Conservation (phyloP, 1,140 invertebrate species). For the Megalonaias nervosa region DNA sequence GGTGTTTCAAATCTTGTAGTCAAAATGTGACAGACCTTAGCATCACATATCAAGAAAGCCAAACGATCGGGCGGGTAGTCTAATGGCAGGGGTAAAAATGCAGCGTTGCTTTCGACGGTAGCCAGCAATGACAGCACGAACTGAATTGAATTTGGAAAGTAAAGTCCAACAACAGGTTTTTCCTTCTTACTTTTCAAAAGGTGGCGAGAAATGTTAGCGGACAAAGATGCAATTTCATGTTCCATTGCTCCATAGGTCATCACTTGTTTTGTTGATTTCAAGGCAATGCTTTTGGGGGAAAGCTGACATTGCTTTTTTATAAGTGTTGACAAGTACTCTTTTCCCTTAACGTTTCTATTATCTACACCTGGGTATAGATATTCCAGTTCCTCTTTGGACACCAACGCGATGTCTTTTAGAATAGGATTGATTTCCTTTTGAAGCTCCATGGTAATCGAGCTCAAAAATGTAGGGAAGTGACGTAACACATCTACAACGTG, state of each 20-base stretch:
- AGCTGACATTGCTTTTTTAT: conserved; percentile 29
- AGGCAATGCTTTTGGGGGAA: conserved; percentile 34
- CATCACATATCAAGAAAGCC: conserved; percentile 43
- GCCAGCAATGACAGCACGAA: conserved; percentile 47
- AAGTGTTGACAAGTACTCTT: conserved; percentile 1
- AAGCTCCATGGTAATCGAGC: conserved; percentile 13
- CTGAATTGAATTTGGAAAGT: conserved; percentile 46
- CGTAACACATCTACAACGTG: conserved; percentile 43
- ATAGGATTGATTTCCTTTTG: neutral
- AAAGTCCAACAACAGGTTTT: conserved; percentile 36
- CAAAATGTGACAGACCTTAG: conserved; percentile 33
- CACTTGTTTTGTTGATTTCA: conserved; percentile 34
- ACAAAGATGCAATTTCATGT: too few species aligned
- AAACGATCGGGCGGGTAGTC: conserved; percentile 46
- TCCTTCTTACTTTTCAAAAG: neutral
- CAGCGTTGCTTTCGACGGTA: conserved; percentile 18
- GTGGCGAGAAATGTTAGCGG: too few species aligned
- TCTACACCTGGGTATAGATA: conserved; percentile 25
- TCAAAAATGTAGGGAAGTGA: conserved; percentile 47
- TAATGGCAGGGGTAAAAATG: conserved; percentile 48
- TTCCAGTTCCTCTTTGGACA: conserved; percentile 37
- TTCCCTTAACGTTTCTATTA: neutral
- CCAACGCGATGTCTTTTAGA: conserved; percentile 36
- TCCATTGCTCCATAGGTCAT: conserved; percentile 19
- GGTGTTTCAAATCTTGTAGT: conserved; percentile 18